These are phyloP conservation scores for Connochaetes taurinus DNA, from an alignment of 2,113 vertebrate species.

Conservation along the genomic window DNA sequence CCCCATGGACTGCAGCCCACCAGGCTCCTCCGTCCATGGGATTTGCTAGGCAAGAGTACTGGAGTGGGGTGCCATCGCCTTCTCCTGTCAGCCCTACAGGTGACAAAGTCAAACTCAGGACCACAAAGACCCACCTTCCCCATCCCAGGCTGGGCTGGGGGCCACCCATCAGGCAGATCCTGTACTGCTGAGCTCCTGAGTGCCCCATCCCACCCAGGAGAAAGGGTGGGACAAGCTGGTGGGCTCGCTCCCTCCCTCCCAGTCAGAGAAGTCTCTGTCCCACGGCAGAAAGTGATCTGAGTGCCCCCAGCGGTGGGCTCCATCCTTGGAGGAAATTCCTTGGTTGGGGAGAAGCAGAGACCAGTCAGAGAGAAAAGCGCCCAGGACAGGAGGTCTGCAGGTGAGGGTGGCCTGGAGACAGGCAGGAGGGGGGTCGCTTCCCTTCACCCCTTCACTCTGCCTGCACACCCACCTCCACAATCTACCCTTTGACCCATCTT, in stretches of 20 bases:
- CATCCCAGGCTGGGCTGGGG: background rate
- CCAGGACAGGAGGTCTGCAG: background rate
- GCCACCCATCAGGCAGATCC: background rate
- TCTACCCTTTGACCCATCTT: background rate
- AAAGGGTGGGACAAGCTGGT: background rate
- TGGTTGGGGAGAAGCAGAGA: background rate
- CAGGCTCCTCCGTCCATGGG: too few species aligned
- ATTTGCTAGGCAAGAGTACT: too few species aligned
- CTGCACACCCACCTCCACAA: fast-evolving
- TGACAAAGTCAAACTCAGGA: background rate
- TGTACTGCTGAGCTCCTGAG: background rate
- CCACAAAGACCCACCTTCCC: background rate
- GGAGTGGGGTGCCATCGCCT: too few species aligned
- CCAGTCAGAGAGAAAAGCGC: background rate
- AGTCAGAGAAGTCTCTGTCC: background rate
- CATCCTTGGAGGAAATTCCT: background rate
- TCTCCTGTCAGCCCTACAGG: background rate
- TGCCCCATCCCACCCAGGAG: background rate
- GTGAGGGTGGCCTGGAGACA: background rate
- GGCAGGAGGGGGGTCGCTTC: background rate
- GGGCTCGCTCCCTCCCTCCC: background rate
- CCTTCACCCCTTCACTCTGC: background rate
- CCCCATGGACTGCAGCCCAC: too few species aligned
- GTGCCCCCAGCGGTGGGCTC: fast-evolving
- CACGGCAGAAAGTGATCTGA: background rate